These are phyloP conservation scores for Sarcophaga subvicina DNA, from an alignment of 2,888 invertebrate species.

Conservation along the genomic window DNA sequence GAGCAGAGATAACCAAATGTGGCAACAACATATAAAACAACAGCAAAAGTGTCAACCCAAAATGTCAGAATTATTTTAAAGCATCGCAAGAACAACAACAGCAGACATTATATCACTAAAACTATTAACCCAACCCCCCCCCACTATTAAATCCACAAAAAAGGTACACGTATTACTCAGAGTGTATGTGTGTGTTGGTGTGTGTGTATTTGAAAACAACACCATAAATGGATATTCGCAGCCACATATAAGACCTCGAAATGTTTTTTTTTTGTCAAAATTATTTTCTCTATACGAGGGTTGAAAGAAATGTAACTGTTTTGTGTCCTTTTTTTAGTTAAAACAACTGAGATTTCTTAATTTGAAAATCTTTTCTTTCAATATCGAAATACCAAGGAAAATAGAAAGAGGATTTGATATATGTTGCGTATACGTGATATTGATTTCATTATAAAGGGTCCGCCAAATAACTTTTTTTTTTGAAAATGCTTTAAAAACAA, in stretches of 20 bases:
- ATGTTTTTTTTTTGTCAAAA: background rate
- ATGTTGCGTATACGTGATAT: too few species aligned
- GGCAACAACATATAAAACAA: slow-evolving; percentile 35
- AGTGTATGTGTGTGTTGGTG: background rate
- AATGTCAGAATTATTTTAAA: slow-evolving; percentile 58
- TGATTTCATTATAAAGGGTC: too few species aligned
- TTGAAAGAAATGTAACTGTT: too few species aligned
- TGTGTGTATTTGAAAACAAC: background rate
- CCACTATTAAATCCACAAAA: background rate
- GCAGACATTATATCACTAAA: background rate
- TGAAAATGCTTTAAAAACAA: too few species aligned
- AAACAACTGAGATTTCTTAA: too few species aligned
- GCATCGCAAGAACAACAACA: background rate
- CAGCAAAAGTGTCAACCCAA: slow-evolving; percentile 54
- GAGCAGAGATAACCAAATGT: slow-evolving; percentile 9
- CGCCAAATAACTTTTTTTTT: too few species aligned
- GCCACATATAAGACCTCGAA: background rate
- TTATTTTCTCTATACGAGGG: too few species aligned
- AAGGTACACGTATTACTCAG: background rate
- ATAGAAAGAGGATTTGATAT: too few species aligned
- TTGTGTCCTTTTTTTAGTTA: too few species aligned
- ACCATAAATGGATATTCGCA: background rate
- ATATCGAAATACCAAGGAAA: too few species aligned
- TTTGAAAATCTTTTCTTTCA: too few species aligned
- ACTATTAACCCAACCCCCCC: background rate